phyloP scores from a whole-genome alignment of 1,140 invertebrate genomes.

The Lutraria rhynchaena region DNA sequence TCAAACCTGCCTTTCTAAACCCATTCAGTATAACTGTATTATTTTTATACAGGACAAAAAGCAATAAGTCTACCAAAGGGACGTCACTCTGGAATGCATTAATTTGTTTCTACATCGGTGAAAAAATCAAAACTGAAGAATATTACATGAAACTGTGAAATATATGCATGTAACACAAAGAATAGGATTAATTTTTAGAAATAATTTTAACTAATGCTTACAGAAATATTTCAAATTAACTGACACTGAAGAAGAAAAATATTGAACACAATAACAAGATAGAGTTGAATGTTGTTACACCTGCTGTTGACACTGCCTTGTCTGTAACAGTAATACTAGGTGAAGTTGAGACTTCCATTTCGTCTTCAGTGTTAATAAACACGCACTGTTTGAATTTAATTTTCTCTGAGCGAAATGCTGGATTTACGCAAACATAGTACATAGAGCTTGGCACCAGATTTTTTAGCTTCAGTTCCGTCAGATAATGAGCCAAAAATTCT shows the following conservation, averaged over 20 bases:
- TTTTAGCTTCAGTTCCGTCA: slow-evolving; percentile 28
- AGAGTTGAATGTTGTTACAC: not conserved
- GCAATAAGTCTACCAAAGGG: too few relatives aligned
- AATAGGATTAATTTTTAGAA: not conserved
- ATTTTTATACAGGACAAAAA: too few relatives aligned
- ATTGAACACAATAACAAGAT: slow-evolving; percentile 4
- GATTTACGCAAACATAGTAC: slow-evolving; percentile 62
- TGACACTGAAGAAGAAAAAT: not conserved
- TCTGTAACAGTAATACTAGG: slow-evolving; percentile 10
- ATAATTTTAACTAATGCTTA: too few relatives aligned
- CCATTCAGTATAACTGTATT: too few relatives aligned
- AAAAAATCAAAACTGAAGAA: not conserved
- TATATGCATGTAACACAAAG: not conserved
- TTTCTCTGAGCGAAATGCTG: slow-evolving; percentile 38
- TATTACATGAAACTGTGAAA: not conserved
- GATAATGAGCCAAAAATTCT: slow-evolving; percentile 53
- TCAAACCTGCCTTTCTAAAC: too few relatives aligned
- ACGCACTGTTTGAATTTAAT: slow-evolving; percentile 52
- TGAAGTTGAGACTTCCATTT: slow-evolving; percentile 3
- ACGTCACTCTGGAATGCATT: not conserved
- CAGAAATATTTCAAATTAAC: not conserved
- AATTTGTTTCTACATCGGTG: not conserved
- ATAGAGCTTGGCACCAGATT: slow-evolving; percentile 32
- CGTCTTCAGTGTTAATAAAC: slow-evolving; percentile 34
- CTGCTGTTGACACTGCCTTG: not conserved